Conservation (phyloP, 2,797 vertebrate genomes). For the Neosilurus hyrtlii region DNA sequence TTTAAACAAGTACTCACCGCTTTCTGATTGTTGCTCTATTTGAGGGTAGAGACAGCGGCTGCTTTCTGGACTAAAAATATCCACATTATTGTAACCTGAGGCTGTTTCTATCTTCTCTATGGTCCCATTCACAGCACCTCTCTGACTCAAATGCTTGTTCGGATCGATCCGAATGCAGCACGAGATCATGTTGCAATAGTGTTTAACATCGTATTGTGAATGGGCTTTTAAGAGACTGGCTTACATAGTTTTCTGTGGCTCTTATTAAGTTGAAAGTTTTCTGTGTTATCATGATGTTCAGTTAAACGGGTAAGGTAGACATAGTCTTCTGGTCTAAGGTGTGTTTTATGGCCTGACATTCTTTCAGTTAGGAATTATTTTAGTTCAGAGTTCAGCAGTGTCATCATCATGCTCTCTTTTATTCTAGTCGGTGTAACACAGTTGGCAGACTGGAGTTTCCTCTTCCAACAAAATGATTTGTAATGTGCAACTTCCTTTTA, state of each 20-base stretch:
- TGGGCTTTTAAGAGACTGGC: conserved; percentile 11
- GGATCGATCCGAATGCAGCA: conserved; percentile 24
- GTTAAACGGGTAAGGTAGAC: neutral
- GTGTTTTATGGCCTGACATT: conserved; percentile 9
- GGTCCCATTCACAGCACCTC: conserved; percentile 4
- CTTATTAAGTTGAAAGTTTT: neutral
- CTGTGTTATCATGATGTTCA: neutral
- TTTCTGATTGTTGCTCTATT: neutral
- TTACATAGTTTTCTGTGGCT: neutral
- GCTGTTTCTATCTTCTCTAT: conserved; percentile 18
- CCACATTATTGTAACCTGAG: conserved; percentile 20
- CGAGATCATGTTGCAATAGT: conserved; percentile 14
- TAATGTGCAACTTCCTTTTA: conserved; percentile 20
- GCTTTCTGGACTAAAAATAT: conserved; percentile 25
- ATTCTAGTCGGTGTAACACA: neutral
- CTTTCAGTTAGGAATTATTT: conserved; percentile 1
- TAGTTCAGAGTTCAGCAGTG: conserved; percentile 21
- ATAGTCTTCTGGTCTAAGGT: neutral
- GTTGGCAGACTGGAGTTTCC: conserved; percentile 21
- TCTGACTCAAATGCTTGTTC: conserved; percentile 7
- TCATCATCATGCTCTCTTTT: neutral
- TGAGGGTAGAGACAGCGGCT: neutral
- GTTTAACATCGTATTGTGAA: neutral
- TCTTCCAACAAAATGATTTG: conserved; percentile 1
- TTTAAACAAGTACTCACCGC: neutral